Base-by-base conservation (phyloP, 2,797 vertebrate species). In the Iguana delicatissima region DNA sequence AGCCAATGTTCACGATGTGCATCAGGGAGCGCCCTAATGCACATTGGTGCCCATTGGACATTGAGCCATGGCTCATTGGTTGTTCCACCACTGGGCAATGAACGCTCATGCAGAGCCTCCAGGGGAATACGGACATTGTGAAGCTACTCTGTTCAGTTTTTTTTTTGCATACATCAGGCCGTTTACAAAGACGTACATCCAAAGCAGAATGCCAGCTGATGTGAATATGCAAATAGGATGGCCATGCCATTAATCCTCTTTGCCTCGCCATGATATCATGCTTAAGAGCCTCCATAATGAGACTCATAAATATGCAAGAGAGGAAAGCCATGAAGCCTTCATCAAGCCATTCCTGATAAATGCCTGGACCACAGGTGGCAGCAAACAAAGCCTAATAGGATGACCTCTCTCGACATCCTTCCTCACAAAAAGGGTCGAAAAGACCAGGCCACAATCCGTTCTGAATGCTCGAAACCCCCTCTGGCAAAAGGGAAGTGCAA, bases 191-290 rank as follows among this genome's bases (percentile, higher is more conserved):
- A 18, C 18, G 59, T 1, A 18, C 16, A 4, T 59, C 59, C 59
- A 16, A 59, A 57, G 14, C 57, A 57, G 59, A 20, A 18, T 59
- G 59, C 59, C 59, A 62, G 59, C 59, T 96, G 91, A 95, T 94
- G 94, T 94, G 95, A 96, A 96, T 95, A 96, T 96, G 96, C 93
- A 96, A 95, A 95, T 95, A 95, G 94, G 94, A 96, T 93, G 0
- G 7, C 85, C 93, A 82, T 91, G 93, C 92, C 93, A 95, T 96
- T 96, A 96, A 96, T 96, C 95, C 95, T 94, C 79, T 38, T 95
- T 94, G 91, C 93, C 80, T 95, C 92, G 89, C 94, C 92, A 91
- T 57, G 95, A 95, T 94, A 96, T 93, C 93, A 87, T 93, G 92
- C 93, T 93, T 94, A 96, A 95, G 95, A 95, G 94, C 94, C 95